Percentiles rank a stretch among this genome's conserved stretches.
Evolutionary conservation across 2,888 invertebrate species (phyloP).

Genomic region (Hyles lineata): DNA sequence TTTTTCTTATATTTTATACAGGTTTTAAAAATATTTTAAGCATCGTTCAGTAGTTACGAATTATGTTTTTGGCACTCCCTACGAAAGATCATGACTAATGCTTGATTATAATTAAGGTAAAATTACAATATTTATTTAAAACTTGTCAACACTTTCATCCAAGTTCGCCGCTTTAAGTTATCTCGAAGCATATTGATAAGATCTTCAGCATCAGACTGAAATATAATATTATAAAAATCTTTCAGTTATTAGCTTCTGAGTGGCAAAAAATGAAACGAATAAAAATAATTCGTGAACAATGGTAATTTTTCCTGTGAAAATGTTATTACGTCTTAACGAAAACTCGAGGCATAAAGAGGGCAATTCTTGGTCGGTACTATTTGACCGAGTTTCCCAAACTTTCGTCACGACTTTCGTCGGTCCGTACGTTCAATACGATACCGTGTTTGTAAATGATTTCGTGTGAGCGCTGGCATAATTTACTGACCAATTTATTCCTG

Average conservation of each 20-base stretch:
- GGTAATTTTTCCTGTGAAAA: too few relatives aligned
- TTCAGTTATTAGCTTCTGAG: too few relatives aligned
- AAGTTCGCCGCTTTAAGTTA: background rate
- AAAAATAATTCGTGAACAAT: too few relatives aligned
- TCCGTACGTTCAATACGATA: constrained; percentile 4
- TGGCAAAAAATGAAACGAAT: too few relatives aligned
- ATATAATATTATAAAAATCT: too few relatives aligned
- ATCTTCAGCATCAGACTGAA: background rate
- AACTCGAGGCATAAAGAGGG: background rate
- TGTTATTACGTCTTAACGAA: too few relatives aligned
- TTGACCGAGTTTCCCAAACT: background rate
- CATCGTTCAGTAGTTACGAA: too few relatives aligned
- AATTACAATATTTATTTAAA: background rate
- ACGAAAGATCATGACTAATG: background rate
- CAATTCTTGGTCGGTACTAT: background rate
- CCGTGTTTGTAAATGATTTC: constrained; percentile 26
- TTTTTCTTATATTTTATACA: too few relatives aligned
- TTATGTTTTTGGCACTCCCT: too few relatives aligned
- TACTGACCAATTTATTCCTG: constrained; percentile 72
- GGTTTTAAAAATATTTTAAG: too few relatives aligned
- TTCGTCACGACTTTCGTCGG: background rate
- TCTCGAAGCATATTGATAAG: background rate
- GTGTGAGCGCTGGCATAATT: constrained; percentile 45
- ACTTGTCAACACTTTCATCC: background rate
- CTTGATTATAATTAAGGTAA: background rate